These are phyloP conservation scores for Dasypolia templi DNA, from an alignment of 2,888 invertebrate genomes.

Conservation along the genomic window DNA sequence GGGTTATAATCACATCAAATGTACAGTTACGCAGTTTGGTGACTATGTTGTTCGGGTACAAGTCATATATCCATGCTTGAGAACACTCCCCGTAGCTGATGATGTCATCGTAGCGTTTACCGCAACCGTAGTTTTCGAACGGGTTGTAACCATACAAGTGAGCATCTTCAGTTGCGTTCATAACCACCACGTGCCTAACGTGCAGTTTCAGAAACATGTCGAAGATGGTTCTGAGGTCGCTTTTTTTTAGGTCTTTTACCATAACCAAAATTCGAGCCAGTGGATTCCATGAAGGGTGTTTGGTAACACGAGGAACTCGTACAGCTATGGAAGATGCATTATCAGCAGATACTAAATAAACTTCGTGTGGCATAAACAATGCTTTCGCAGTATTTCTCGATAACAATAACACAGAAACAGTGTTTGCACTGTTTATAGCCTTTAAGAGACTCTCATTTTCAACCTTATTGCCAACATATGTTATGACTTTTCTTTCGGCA, in stretches of 20 bases:
- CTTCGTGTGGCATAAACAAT: conserved; percentile 47
- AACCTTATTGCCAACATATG: conserved; percentile 39
- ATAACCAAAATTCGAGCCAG: conserved; percentile 71
- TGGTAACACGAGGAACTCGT: conserved; percentile 58
- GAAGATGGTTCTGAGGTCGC: conserved; percentile 70
- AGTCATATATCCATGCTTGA: conserved; percentile 41
- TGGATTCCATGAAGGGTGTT: conserved; percentile 75
- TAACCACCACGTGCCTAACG: conserved; percentile 70
- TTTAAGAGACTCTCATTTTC: conserved; percentile 47
- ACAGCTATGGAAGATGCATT: conserved; percentile 58
- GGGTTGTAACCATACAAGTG: conserved; percentile 79
- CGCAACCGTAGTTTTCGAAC: conserved; percentile 79
- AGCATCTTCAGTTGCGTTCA: conserved; percentile 70
- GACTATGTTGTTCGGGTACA: conserved; percentile 70
- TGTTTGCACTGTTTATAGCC: conserved; percentile 32
- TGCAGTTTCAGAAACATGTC: conserved; percentile 70
- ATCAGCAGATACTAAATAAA: conserved; percentile 69
- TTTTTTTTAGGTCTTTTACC: conserved; percentile 61
- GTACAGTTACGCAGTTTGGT: conserved; percentile 76
- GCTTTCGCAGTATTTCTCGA: conserved; percentile 1
- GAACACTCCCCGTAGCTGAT: conserved; percentile 75
- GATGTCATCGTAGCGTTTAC: conserved; percentile 73
- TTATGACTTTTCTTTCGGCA: conserved; percentile 38
- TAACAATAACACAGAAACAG: conserved; percentile 30
- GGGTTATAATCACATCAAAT: conserved; percentile 69